phyloP scores from a whole-genome alignment of 2,797 vertebrate species.

The Clarias pachynema region DNA sequence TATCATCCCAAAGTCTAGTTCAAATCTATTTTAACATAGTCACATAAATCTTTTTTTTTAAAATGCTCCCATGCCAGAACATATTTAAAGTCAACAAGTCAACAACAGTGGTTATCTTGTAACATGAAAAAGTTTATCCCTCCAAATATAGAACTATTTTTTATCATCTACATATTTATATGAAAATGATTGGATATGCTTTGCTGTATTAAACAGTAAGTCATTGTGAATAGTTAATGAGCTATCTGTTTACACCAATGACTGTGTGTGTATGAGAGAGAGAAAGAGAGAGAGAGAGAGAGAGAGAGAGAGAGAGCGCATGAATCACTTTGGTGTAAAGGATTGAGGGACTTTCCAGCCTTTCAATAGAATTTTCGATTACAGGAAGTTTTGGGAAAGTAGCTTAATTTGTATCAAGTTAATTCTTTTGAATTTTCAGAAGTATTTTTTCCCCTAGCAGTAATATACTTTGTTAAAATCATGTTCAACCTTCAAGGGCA shows the following conservation, averaged over 20 bases:
- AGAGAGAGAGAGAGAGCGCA: background rate
- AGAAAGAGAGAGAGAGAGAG: background rate
- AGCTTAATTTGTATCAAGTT: background rate
- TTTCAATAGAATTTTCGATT: background rate
- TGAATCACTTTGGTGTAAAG: constrained; percentile 4
- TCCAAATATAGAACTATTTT: background rate
- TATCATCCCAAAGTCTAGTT: background rate
- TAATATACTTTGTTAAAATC: background rate
- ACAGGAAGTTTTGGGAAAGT: background rate
- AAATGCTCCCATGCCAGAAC: background rate
- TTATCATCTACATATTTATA: background rate
- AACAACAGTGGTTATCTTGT: background rate
- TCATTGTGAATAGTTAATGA: background rate
- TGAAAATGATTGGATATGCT: background rate
- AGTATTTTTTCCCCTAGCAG: background rate
- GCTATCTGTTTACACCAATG: background rate
- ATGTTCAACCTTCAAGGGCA: background rate
- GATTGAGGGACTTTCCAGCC: constrained; percentile 2
- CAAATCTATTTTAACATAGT: background rate
- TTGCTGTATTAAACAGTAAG: background rate
- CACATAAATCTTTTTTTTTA: background rate
- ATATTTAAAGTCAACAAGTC: background rate
- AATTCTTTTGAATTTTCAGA: background rate
- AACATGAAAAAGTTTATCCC: background rate
- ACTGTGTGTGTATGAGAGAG: background rate